These are phyloP conservation scores for Falcunculus frontatus DNA, from an alignment of 2,113 vertebrate genomes.

Conservation along the genomic window DNA sequence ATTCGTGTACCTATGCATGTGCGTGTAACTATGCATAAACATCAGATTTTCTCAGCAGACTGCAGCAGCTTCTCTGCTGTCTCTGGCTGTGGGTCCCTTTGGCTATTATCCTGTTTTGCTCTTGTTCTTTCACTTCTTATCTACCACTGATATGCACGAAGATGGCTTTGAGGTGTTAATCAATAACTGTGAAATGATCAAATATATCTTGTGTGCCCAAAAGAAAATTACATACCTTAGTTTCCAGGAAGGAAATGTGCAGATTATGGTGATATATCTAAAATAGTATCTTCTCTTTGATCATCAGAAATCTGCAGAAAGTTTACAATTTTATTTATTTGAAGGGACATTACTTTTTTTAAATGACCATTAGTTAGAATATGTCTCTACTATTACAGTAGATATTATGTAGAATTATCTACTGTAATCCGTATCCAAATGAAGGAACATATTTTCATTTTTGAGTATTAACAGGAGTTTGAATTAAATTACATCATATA, in stretches of 20 bases:
- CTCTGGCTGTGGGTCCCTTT: not conserved
- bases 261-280: not conserved
- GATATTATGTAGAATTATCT: not conserved
- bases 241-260: not conserved
- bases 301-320: not conserved
- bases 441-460: not conserved
- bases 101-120: not conserved
- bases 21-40: not conserved
- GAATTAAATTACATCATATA: not conserved
- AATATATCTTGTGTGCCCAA: not conserved
- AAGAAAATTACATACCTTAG: not conserved
- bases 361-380: not conserved
- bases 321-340: not conserved
- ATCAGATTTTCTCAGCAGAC: not conserved
- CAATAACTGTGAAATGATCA: slow-evolving; percentile 30
- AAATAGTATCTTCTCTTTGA: not conserved
- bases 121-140: slow-evolving; percentile 26
- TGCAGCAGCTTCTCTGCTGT: not conserved
- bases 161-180: slow-evolving; percentile 64
- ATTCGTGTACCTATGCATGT: not conserved
- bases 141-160: not conserved
- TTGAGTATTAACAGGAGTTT: not conserved
- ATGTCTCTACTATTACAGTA: too few relatives aligned
- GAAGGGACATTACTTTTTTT: not conserved
- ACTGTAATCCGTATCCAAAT: not conserved